A percentile compares a stretch with the other conserved stretches of the same genome.
These are phyloP conservation scores for Stichodactyla helianthus DNA, from an alignment of 64 coral and sea anemone genomes.

Conservation along the genomic window DNA sequence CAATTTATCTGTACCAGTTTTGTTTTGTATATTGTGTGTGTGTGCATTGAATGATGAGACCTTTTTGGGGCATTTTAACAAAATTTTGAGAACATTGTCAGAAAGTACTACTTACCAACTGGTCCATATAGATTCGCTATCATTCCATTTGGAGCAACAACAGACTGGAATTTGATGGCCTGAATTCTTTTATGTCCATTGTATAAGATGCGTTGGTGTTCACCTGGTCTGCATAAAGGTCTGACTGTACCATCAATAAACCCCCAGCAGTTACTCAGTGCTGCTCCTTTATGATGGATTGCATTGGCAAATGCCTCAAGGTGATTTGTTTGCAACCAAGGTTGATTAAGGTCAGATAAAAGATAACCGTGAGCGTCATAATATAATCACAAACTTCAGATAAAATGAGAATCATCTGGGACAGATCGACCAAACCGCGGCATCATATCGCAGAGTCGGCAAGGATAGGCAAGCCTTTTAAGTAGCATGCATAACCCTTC, in stretches of 20 bases:
- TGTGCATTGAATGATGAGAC: too few relatives aligned
- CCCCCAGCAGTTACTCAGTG: too few relatives aligned
- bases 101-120: slow-evolving; percentile 19
- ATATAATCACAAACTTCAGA: slow-evolving; percentile 29
- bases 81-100: too few relatives aligned
- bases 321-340: not conserved
- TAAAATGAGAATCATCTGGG: not conserved
- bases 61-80: too few relatives aligned
- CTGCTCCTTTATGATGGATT: not conserved
- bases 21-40: too few relatives aligned
- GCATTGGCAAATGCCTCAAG: slow-evolving; percentile 25
- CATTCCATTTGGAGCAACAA: slow-evolving; percentile 36
- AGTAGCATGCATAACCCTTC: slow-evolving; percentile 21
- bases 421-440: slow-evolving; percentile 43
- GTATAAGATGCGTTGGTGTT: slow-evolving; percentile 31
- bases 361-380: slow-evolving; percentile 18
- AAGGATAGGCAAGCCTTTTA: slow-evolving; percentile 35
- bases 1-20: too few relatives aligned
- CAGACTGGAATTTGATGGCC: not conserved
- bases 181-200: slow-evolving; percentile 41
- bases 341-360: slow-evolving; percentile 19
- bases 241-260: slow-evolving; percentile 41
- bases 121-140: slow-evolving; percentile 46
- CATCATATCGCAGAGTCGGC: slow-evolving; percentile 39
- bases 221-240: slow-evolving; percentile 15